These are phyloP conservation scores for Tinamus guttatus DNA, from an alignment of 2,113 vertebrate species.

Conservation along the genomic window DNA sequence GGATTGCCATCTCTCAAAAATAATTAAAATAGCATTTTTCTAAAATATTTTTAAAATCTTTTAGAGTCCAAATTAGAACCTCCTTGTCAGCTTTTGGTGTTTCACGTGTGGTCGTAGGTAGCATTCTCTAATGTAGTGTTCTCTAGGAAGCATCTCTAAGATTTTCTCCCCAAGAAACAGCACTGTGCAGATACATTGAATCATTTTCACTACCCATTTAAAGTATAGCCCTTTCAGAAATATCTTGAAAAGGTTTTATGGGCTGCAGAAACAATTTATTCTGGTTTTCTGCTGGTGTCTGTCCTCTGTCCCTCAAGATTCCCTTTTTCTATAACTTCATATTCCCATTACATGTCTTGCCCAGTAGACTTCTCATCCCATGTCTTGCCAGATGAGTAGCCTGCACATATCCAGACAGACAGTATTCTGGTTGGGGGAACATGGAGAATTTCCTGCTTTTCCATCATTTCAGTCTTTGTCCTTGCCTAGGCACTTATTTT, in stretches of 20 bases:
- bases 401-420: neutral
- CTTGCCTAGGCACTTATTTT: neutral
- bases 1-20: neutral
- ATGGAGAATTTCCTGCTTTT: neutral
- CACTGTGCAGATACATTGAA: neutral
- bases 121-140: neutral
- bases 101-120: neutral
- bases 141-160: neutral
- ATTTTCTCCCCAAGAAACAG: neutral
- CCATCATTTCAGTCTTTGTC: neutral
- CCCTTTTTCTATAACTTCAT: neutral
- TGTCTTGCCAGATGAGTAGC: neutral
- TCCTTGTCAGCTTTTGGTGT: neutral
- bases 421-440: neutral
- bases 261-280: neutral
- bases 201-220: neutral
- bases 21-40: neutral
- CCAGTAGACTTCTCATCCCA: neutral
- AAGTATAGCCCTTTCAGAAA: neutral
- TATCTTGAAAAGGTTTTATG: neutral
- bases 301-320: neutral
- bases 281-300: neutral
- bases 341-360: neutral
- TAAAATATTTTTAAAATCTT: neutral
- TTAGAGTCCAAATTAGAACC: neutral